phyloP scores from a whole-genome alignment of 2,797 vertebrate species.

The Falco cherrug region DNA sequence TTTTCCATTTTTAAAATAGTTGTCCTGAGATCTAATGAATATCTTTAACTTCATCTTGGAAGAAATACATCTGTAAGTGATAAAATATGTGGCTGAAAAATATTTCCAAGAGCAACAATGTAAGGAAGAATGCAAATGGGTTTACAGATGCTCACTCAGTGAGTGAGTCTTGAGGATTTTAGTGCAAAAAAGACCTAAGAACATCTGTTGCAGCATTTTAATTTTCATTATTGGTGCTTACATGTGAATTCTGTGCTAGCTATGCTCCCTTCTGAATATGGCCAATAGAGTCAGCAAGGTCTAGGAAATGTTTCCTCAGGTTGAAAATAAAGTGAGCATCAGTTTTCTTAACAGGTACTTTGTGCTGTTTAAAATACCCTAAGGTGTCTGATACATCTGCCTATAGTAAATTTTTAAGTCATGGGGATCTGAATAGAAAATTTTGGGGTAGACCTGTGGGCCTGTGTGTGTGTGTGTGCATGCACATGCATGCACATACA shows the following conservation, averaged over 20 bases:
- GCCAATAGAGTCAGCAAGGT: not conserved
- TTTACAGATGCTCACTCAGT: not conserved
- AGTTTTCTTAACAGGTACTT: not conserved
- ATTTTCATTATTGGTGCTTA: not conserved
- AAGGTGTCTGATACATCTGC: not conserved
- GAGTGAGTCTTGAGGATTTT: not conserved
- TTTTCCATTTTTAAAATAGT: not conserved
- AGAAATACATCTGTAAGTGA: not conserved
- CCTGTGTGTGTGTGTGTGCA: not conserved
- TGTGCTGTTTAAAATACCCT: not conserved
- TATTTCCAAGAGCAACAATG: not conserved
- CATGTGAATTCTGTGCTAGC: not conserved
- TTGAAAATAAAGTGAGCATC: not conserved
- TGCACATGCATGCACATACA: not conserved
- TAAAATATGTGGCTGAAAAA: not conserved
- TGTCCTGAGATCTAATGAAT: not conserved
- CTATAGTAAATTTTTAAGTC: not conserved
- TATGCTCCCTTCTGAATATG: not conserved
- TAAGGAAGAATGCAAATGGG: not conserved
- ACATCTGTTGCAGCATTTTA: not conserved
- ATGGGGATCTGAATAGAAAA: not conserved
- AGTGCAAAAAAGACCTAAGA: not conserved
- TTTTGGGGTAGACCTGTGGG: not conserved
- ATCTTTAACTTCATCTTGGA: not conserved
- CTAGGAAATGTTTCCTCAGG: not conserved